Conservation (phyloP, 2,888 invertebrate species). For the Leucophora obtusa region DNA sequence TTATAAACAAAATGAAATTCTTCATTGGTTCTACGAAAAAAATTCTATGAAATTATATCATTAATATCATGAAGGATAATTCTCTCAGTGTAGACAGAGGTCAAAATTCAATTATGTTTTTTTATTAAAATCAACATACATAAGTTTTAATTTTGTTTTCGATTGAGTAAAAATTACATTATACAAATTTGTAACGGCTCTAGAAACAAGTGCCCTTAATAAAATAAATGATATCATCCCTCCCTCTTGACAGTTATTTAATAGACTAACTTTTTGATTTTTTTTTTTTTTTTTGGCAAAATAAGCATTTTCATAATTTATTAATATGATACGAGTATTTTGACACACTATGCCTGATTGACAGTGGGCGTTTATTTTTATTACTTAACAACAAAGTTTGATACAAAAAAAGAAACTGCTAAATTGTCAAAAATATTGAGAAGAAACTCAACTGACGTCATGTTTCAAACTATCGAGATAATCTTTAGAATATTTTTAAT, state of each 20-base stretch:
- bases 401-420: neutral
- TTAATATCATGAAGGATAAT: too few species aligned
- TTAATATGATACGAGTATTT: slow-evolving; percentile 20
- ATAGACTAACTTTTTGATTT: neutral
- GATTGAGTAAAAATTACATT: too few species aligned
- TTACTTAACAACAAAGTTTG: neutral
- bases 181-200: too few species aligned
- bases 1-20: too few species aligned
- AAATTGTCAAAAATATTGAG: slow-evolving; percentile 7
- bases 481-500: neutral
- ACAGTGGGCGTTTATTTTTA: slow-evolving; percentile 42
- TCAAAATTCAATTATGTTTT: too few species aligned
- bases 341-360: slow-evolving; percentile 19
- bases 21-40: too few species aligned
- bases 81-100: too few species aligned
- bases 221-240: neutral
- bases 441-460: slow-evolving; percentile 15
- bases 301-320: slow-evolving; percentile 39
- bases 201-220: too few species aligned
- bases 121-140: too few species aligned
- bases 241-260: neutral
- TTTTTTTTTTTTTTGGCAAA: slow-evolving; percentile 41
- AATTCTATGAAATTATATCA: too few species aligned
- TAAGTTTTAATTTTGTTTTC: too few species aligned
- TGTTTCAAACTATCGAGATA: neutral